These are phyloP conservation scores for Oscheius sp. DNA, from an alignment of 1,140 invertebrate species.

Conservation along the genomic window DNA sequence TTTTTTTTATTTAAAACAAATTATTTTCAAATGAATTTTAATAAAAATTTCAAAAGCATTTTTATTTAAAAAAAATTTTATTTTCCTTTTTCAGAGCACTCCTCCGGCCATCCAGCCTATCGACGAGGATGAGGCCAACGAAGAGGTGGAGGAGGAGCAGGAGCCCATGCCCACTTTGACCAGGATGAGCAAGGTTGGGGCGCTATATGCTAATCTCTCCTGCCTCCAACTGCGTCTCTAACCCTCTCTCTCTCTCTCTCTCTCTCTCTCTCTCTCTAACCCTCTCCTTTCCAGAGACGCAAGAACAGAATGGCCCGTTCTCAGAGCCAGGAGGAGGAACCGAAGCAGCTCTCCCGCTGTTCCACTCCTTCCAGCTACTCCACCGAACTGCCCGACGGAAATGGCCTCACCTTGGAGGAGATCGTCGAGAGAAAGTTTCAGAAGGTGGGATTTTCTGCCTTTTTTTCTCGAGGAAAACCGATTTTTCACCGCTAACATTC, in stretches of 20 bases:
- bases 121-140: neutral
- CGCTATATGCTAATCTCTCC: neutral
- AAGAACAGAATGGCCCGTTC: too few relatives aligned
- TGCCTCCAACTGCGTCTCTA: neutral
- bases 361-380: too few relatives aligned
- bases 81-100: neutral
- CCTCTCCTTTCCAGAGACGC: neutral
- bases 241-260: neutral
- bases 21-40: neutral
- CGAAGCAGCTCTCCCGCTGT: too few relatives aligned
- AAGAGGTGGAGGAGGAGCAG: neutral
- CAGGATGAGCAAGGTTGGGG: neutral
- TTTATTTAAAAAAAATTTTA: neutral
- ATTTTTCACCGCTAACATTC: too few relatives aligned
- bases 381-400: too few relatives aligned
- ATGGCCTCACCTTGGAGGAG: too few relatives aligned
- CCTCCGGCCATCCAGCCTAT: neutral
- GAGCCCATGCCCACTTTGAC: neutral
- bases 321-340: too few relatives aligned
- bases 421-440: too few relatives aligned
- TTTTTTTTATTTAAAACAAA: neutral
- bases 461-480: too few relatives aligned
- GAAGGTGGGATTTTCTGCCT: too few relatives aligned
- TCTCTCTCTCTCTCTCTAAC: neutral
- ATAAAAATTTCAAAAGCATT: neutral